Evolutionary conservation across 2,888 invertebrate species (phyloP).

Genomic region (Polymixis flavicincta): DNA sequence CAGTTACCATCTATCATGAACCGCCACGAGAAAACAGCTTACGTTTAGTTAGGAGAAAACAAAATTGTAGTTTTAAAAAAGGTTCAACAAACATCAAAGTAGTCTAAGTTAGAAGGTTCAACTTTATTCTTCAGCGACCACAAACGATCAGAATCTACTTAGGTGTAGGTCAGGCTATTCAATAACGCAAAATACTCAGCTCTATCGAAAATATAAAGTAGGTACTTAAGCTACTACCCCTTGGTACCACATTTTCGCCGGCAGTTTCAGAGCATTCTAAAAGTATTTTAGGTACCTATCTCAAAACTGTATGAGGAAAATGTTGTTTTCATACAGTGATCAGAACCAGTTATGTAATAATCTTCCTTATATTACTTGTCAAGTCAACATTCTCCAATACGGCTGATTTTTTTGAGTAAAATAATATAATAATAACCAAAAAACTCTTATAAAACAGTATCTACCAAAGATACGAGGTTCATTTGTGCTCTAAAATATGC

Average conservation of each 20-base stretch:
- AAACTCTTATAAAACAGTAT: too few species aligned
- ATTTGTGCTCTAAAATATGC: too few species aligned
- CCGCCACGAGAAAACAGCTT: background rate
- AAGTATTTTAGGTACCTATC: too few species aligned
- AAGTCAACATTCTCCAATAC: too few species aligned
- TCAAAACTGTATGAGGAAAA: background rate
- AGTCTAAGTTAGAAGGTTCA: background rate
- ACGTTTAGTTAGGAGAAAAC: background rate
- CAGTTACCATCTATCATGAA: background rate
- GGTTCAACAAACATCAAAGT: background rate
- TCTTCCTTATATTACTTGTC: background rate
- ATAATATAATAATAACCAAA: too few species aligned
- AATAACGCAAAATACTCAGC: constrained; percentile 24
- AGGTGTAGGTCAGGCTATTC: constrained; percentile 4
- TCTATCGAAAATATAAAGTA: constrained; percentile 11
- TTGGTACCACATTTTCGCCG: background rate
- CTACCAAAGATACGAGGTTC: too few species aligned
- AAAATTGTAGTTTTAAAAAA: background rate
- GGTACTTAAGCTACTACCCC: background rate
- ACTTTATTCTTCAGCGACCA: constrained; percentile 9
- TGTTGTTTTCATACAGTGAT: too few species aligned
- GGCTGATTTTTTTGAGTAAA: too few species aligned
- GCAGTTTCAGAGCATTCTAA: background rate
- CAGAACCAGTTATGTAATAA: background rate
- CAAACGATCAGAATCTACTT: background rate